Evolutionary conservation across 23 tunicate genomes (phyloP).

Genomic region (Clavelina lepadiformis): DNA sequence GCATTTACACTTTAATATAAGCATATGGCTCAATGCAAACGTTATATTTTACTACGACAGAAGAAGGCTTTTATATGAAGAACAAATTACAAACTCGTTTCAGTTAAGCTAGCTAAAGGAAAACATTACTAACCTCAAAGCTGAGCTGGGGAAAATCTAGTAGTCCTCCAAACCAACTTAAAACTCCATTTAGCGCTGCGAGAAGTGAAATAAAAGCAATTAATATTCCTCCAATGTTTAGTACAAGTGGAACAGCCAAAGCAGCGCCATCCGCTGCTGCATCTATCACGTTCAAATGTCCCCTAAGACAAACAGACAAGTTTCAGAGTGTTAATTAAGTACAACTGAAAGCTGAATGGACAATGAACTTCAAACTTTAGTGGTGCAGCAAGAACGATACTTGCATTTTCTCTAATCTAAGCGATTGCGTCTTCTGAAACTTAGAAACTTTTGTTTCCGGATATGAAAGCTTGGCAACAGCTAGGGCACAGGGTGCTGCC

Average conservation of each 20-base stretch:
- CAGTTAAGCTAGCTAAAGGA: too few relatives aligned
- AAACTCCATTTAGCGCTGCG: slow-evolving; percentile 58
- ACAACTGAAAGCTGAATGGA: background rate
- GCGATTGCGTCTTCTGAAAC: slow-evolving; percentile 10
- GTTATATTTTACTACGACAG: too few relatives aligned
- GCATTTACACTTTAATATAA: too few relatives aligned
- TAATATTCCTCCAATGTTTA: slow-evolving; percentile 69
- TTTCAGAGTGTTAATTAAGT: background rate
- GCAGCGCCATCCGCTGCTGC: slow-evolving; percentile 74
- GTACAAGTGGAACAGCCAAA: slow-evolving; percentile 52
- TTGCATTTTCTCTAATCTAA: slow-evolving; percentile 51
- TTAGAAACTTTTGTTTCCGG: slow-evolving; percentile 74
- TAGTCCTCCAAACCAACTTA: slow-evolving; percentile 79
- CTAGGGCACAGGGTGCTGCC: slow-evolving; percentile 88
- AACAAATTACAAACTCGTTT: too few relatives aligned
- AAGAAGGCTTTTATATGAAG: too few relatives aligned
- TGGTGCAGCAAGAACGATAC: background rate
- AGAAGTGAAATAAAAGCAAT: slow-evolving; percentile 67
- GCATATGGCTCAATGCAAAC: too few relatives aligned
- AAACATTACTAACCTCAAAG: slow-evolving; percentile 57
- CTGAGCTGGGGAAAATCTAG: slow-evolving; percentile 70
- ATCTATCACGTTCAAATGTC: slow-evolving; percentile 56
- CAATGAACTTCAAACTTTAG: background rate
- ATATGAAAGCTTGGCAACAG: slow-evolving; percentile 44
- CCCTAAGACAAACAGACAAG: slow-evolving; percentile 20